Base-by-base conservation (phyloP, 23 tunicate species). In the Halocynthia roretzi region DNA sequence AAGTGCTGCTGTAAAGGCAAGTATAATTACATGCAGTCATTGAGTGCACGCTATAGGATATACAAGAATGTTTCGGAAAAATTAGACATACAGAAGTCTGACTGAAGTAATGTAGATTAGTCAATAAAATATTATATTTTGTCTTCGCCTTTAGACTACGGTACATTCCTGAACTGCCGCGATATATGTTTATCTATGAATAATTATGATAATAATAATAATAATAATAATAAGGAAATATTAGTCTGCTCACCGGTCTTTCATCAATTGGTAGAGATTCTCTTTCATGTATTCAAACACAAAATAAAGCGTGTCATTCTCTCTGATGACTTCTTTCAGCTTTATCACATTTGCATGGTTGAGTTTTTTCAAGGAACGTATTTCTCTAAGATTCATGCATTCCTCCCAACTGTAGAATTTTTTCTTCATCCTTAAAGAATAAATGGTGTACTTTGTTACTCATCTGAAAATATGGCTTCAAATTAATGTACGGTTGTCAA, bases 251-350 rank as follows among this genome's bases (percentile, higher is more conserved):
- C 6, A 92, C 98, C 98, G 82, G 52, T 82, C 98, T 75, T 89
- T 96, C 96, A 96, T 96, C 6, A 96, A 82, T 57, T 96, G 99
- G 68, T 96, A 96, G 12, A 96, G 72, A 76, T 96, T 96, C 80
- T 96, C 96, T 83, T 90, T 96, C 99, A 96, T 96, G 71, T 96
- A 96, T 77, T 96, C 99, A 82, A 96, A 96, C 14, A 96, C 87
- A 78, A 96, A 96, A 70, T 86, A 96, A 8, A 96, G 86, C 50
- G 72, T 84, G 68, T 96, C 91, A 57, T 89, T 79, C 66, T 96
- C 99, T 21, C 99, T 76, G 51, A 96, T 83, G 7, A 96, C 99
- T 82, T 96, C 99, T 50, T 89, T 89, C 65, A 96, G 79, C 80
- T 96, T 96, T 68, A 96, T 96, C 8, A 96, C 85, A 82, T 96